phyloP scores from a whole-genome alignment of 2,113 vertebrate genomes.

The Dipodomys ordii region DNA sequence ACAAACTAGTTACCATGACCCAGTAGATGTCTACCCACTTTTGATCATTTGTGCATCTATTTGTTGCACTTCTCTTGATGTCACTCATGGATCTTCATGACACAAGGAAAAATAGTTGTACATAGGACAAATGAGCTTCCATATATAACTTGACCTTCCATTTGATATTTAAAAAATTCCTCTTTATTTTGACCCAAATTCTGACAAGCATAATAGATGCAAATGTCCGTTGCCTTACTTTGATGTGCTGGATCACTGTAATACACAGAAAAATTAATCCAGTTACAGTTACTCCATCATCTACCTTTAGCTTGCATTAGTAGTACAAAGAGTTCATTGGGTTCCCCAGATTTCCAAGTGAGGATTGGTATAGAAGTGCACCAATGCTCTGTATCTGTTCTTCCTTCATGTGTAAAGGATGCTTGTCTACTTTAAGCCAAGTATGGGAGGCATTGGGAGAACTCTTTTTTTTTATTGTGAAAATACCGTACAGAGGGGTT shows the following conservation, averaged over 20 bases:
- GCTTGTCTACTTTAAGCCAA: not conserved
- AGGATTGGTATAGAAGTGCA: not conserved
- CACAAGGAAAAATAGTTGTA: not conserved
- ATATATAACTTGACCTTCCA: constrained; percentile 3
- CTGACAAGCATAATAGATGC: not conserved
- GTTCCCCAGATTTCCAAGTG: not conserved
- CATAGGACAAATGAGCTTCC: not conserved
- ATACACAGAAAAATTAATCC: not conserved
- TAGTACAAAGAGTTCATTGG: not conserved
- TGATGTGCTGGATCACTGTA: not conserved
- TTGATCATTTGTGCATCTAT: not conserved
- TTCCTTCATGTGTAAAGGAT: not conserved
- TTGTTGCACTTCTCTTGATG: not conserved
- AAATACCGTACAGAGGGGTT: too few species aligned
- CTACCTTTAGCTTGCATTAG: not conserved
- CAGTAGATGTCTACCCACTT: not conserved
- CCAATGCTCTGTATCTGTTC: not conserved
- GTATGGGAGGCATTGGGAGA: not conserved
- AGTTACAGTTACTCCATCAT: not conserved
- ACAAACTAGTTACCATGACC: not conserved
- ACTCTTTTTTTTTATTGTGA: too few species aligned
- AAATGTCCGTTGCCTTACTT: not conserved
- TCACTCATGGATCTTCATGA: not conserved
- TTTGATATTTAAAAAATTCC: not conserved
- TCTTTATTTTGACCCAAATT: not conserved